A percentile compares a stretch with the other conserved stretches of the same genome.
Evolutionary conservation across 2,888 invertebrate species (phyloP).

Genomic region (Heliconius hortense): DNA sequence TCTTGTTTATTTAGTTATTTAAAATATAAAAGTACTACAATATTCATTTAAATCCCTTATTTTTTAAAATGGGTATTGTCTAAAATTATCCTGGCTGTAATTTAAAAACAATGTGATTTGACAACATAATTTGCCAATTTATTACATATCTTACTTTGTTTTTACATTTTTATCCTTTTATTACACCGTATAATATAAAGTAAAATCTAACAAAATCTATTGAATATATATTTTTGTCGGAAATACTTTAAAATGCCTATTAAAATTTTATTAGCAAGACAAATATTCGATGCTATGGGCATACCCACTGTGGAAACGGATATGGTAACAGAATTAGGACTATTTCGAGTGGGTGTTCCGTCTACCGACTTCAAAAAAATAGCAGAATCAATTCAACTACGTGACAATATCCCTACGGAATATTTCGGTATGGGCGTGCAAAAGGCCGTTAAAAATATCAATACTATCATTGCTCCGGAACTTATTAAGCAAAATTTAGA

Average conservation of each 20-base stretch:
- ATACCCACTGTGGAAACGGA: slow-evolving; percentile 99
- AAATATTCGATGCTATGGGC: slow-evolving; percentile 98
- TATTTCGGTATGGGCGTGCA: slow-evolving; percentile 97
- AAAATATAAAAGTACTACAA: neutral
- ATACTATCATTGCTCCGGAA: slow-evolving; percentile 89
- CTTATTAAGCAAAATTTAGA: slow-evolving; percentile 90
- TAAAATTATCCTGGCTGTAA: neutral
- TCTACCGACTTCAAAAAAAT: slow-evolving; percentile 97
- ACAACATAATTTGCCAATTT: slow-evolving; percentile 19
- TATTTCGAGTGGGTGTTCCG: slow-evolving; percentile 96
- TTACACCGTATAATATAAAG: neutral
- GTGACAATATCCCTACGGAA: slow-evolving; percentile 92
- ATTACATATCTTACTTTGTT: neutral
- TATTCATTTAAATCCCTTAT: neutral
- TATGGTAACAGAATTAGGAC: slow-evolving; percentile 89
- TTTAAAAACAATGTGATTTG: neutral
- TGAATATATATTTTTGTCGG: neutral
- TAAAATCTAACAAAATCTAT: neutral
- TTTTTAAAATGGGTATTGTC: neutral
- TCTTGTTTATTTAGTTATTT: slow-evolving; percentile 39
- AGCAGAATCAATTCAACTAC: slow-evolving; percentile 96
- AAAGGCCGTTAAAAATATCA: slow-evolving; percentile 95
- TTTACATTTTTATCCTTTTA: neutral
- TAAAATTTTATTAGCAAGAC: slow-evolving; percentile 94
- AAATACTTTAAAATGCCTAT: slow-evolving; percentile 87